These are phyloP conservation scores for Drosophila navojoa DNA, from an alignment of 1,140 invertebrate species.

Conservation along the genomic window DNA sequence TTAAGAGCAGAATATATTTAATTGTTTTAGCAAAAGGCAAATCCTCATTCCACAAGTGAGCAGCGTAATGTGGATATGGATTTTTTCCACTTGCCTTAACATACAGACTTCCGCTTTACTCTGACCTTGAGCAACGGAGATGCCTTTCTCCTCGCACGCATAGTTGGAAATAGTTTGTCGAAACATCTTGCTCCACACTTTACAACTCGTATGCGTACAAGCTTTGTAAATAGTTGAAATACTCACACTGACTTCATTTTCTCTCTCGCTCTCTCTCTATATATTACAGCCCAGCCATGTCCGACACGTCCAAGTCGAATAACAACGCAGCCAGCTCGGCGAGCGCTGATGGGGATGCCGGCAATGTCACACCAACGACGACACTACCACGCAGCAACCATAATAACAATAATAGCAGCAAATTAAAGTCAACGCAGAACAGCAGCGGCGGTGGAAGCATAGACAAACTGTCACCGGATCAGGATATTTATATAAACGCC, in stretches of 20 bases:
- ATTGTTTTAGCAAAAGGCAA: too few relatives aligned
- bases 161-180: background rate
- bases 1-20: too few relatives aligned
- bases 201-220: background rate
- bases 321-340: conserved; percentile 54
- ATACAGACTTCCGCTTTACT: too few relatives aligned
- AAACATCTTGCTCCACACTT: background rate
- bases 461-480: conserved; percentile 85
- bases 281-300: conserved; percentile 52
- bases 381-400: conserved; percentile 53
- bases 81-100: too few relatives aligned
- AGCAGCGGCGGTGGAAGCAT: conserved; percentile 70
- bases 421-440: conserved; percentile 74
- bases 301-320: conserved; percentile 63
- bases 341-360: conserved; percentile 17
- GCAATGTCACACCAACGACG: conserved; percentile 11
- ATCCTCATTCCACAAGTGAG: too few relatives aligned
- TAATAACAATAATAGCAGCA: conserved; percentile 65
- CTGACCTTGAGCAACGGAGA: too few relatives aligned
- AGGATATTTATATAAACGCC: conserved; percentile 92
- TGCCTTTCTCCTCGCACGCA: background rate
- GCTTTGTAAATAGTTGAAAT: background rate
- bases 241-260: background rate
- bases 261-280: background rate
- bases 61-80: too few relatives aligned